phyloP scores from a whole-genome alignment of 1,140 invertebrate species.

The Nasonia longicornis region DNA sequence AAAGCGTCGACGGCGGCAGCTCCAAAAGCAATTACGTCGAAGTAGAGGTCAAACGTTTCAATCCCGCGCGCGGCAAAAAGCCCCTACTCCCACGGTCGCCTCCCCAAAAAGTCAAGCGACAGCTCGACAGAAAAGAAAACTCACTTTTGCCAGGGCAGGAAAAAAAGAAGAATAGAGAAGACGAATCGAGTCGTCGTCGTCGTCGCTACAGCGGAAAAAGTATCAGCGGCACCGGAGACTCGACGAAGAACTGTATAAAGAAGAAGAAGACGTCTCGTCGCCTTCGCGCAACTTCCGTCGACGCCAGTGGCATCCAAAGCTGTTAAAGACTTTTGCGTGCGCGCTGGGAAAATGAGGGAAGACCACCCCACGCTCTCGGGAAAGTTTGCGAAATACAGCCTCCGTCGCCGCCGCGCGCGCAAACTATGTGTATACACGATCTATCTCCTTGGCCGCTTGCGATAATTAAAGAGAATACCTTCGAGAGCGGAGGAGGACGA shows the following conservation, averaged over 20 bases:
- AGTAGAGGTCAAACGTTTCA: constrained; percentile 6
- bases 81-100: neutral
- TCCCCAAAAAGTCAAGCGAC: neutral
- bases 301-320: constrained; percentile 3
- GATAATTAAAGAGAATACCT: constrained; percentile 35
- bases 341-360: neutral
- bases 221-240: neutral
- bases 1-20: neutral
- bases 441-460: neutral
- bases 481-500: neutral
- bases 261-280: neutral
- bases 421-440: neutral
- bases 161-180: neutral
- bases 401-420: neutral
- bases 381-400: constrained; percentile 32
- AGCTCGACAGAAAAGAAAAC: neutral
- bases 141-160: neutral
- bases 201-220: neutral
- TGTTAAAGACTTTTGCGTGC: constrained; percentile 31
- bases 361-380: neutral
- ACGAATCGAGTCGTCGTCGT: constrained; percentile 4
- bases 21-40: neutral
- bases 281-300: neutral
- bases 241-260: neutral
- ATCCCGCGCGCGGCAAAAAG: neutral